Evolutionary conservation across 2,113 vertebrate species (phyloP), one percentile per base, ranked within the genome.

Genomic region (Lamprotornis superbus): DNA sequence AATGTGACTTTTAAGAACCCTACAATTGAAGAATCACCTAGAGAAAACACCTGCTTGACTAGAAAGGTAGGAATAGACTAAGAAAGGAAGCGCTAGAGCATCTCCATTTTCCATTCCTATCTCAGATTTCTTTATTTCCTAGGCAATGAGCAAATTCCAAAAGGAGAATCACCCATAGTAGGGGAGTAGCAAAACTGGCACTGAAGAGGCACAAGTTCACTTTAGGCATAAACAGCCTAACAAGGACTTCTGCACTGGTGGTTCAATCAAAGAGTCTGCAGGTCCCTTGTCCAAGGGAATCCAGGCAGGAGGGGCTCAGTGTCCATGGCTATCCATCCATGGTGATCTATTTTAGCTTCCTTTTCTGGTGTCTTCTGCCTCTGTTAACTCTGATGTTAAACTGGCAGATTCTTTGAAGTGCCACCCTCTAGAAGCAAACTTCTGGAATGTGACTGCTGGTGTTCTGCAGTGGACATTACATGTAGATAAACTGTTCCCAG

Each of bases 391-490:
- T 60, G 78, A 63, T 35, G 22, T 4, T 37, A 33, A 79, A 71
- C 13, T 37, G 39, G 23, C 1, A 85, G 55, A 63, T 31, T 61
- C 47, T 70, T 37, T 78, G 24, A 71, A 57, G 42, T 33, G 5
- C 6, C 68, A 7, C 13, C 21, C n/a, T 46, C 11, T 28, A 15
- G 23, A 17, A n/a, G 33, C 10, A 20, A 63, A n/a, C 15, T 40
- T 67, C 31, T 59, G 55, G 20, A 78, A 63, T 0, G 1, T 3
- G 31, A 25, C n/a, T 12, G 18, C 17, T 78, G n/a, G 5, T 0
- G 11, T 47, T n/a, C 39, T 59, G 25, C 7, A 39, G 16, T 20
- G 50, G n/a, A 19, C 30, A 2, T 14, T 24, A 55, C 30, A 55
- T 15, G 6, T 3, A 13, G 52, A 67, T 37, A 76, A 84, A 40